Base-by-base conservation (phyloP, 2,797 vertebrate species). In the Gorsachius magnificus region DNA sequence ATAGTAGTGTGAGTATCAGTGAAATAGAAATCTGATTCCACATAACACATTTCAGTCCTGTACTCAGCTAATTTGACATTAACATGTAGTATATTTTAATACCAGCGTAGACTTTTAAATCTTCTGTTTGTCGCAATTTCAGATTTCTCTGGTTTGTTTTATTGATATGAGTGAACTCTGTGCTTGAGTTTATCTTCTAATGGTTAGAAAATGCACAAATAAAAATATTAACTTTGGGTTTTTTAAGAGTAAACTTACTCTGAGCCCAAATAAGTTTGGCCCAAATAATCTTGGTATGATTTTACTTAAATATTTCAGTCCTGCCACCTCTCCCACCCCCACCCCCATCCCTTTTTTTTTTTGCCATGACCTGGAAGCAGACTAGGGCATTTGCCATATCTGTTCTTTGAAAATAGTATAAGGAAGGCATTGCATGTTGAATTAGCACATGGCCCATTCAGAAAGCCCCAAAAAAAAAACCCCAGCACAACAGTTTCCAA, bases 1-100 rank as follows among this genome's bases (percentile, higher is more conserved):
- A 28, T 3, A 4, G 16, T 21, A 0, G 0, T 2, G 6, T 78
- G 36, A 51, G 14, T 5, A 6, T 8, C 43, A 51, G 65, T 58
- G 70, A 71, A 81, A 71, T 43, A 5, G 0, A 10, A 60, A 41
- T 15, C 11, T 48, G 4, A 48, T 89, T 45, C 46, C 19, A 66
- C 5, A 15, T 57, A 65, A 3, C 25, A 89, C 4, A 7, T 66
- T 72, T 72, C 29, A 36, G 36, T 33, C 46, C 56, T 36, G 4
- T 36, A 4, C 35, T 65, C 18, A 26, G 5, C 33, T 75, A 20
- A 33, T 61, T 64, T 58, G 31, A 12, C 4, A 1, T 61, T 69
- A 31, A 74, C 63, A 63, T 70, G 4, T 3, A 21, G 48, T 18
- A 4, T 33, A 11, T 76, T 91, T 91, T 78, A 2, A 46, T 65